These are phyloP conservation scores for Halictus rubicundus DNA, from an alignment of 1,140 invertebrate genomes.

Conservation along the genomic window DNA sequence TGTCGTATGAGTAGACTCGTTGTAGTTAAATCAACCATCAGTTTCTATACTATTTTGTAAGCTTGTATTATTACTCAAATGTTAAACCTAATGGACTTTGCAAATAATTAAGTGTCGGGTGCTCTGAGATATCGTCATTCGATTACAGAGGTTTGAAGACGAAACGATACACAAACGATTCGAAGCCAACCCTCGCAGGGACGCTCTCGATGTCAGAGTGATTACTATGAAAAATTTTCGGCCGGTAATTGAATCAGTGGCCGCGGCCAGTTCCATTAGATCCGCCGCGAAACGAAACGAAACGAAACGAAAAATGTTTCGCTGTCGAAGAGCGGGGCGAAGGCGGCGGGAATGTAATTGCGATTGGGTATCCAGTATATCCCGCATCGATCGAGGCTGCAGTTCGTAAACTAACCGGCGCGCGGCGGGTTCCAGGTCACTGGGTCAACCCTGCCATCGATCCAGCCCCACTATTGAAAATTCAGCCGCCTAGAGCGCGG, in stretches of 20 bases:
- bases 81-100: too few relatives aligned
- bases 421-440: conserved; percentile 61
- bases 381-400: conserved; percentile 62
- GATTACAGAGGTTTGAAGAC: too few relatives aligned
- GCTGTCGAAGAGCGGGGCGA: too few relatives aligned
- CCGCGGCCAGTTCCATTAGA: not conserved
- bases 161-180: too few relatives aligned
- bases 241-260: not conserved
- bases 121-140: too few relatives aligned
- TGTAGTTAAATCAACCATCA: too few relatives aligned
- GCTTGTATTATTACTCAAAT: too few relatives aligned
- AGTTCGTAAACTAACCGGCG: conserved; percentile 59
- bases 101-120: too few relatives aligned
- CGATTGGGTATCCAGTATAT: conserved; percentile 30
- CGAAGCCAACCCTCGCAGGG: too few relatives aligned
- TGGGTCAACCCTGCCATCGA: conserved; percentile 64
- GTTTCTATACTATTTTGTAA: too few relatives aligned
- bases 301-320: not conserved
- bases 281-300: not conserved
- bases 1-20: too few relatives aligned
- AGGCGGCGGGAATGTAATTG: conserved; percentile 29
- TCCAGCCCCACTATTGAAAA: conserved; percentile 59
- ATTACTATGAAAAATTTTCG: not conserved
- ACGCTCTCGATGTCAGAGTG: not conserved
- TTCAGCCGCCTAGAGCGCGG: conserved; percentile 27